A percentile compares a stretch with the other conserved stretches of the same genome.
Evolutionary conservation across 1,140 invertebrate species (phyloP).

Genomic region (Drosophila triauraria): DNA sequence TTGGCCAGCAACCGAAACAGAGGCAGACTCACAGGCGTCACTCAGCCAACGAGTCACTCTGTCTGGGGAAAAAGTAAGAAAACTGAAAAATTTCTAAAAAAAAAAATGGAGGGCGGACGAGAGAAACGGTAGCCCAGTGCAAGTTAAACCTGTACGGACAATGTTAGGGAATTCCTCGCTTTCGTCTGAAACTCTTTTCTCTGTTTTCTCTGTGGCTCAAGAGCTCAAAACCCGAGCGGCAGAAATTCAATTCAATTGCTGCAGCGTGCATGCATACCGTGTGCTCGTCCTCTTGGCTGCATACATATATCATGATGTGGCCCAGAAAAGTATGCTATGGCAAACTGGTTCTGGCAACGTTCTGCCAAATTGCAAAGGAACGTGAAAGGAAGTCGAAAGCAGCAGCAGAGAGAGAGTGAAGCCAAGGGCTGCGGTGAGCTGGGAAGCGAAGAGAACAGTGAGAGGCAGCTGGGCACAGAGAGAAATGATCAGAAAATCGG

Average conservation of each 20-base stretch:
- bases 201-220: conserved; percentile 49
- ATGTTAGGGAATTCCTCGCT: conserved; percentile 39
- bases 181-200: conserved; percentile 40
- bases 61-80: conserved; percentile 17
- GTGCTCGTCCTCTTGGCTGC: conserved; percentile 10
- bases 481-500: not conserved
- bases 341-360: conserved; percentile 51
- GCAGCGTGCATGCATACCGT: conserved; percentile 53
- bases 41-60: conserved; percentile 31
- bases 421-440: not conserved
- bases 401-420: not conserved
- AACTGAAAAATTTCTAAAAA: conserved; percentile 8
- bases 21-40: conserved; percentile 50
- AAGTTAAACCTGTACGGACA: conserved; percentile 52
- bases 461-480: not conserved
- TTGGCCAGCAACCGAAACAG: conserved; percentile 40
- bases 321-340: conserved; percentile 79
- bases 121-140: conserved; percentile 22
- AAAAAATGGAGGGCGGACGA: not conserved
- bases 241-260: conserved; percentile 80
- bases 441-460: conserved; percentile 19
- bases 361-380: conserved; percentile 66
- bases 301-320: conserved; percentile 62
- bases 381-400: conserved; percentile 23
- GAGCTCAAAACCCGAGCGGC: conserved; percentile 60